Conservation (phyloP, 2,113 vertebrate species). For the Genyomyrus donnyi region DNA sequence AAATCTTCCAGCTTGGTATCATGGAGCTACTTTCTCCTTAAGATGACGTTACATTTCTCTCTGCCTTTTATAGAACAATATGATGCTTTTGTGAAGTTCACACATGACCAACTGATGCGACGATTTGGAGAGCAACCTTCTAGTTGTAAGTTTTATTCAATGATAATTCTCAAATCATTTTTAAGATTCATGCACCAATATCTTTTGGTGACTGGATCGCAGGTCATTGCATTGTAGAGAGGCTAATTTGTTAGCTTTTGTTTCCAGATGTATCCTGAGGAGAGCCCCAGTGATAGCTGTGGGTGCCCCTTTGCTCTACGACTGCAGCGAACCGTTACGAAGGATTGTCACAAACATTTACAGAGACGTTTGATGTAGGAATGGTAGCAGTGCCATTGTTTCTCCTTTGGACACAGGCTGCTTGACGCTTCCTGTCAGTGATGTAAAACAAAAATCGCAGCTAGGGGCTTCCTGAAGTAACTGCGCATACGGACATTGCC, state of each 20-base stretch:
- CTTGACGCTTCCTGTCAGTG: conserved; percentile 79
- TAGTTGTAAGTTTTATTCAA: conserved; percentile 78
- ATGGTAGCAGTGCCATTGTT: conserved; percentile 79
- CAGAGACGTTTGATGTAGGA: conserved; percentile 51
- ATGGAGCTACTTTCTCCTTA: background rate
- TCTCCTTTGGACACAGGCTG: conserved; percentile 79
- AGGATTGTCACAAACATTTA: conserved; percentile 39
- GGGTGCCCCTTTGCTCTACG: conserved; percentile 58
- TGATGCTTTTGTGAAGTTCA: conserved; percentile 99
- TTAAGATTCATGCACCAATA: background rate
- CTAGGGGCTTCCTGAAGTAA: conserved; percentile 78
- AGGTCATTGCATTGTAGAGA: background rate
- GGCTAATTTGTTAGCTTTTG: background rate
- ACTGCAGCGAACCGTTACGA: conserved; percentile 61
- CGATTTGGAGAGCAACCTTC: conserved; percentile 98
- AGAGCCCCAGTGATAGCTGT: conserved; percentile 50
- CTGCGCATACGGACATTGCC: conserved; percentile 62
- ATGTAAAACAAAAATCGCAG: conserved; percentile 68
- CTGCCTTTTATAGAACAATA: conserved; percentile 80
- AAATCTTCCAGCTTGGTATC: background rate
- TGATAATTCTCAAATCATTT: background rate
- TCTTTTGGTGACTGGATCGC: background rate
- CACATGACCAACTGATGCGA: conserved; percentile 97
- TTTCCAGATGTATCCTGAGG: conserved; percentile 86
- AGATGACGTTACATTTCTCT: background rate